These are phyloP conservation scores for Sclerodermus sp. DNA, from an alignment of 2,888 invertebrate species.

Conservation along the genomic window DNA sequence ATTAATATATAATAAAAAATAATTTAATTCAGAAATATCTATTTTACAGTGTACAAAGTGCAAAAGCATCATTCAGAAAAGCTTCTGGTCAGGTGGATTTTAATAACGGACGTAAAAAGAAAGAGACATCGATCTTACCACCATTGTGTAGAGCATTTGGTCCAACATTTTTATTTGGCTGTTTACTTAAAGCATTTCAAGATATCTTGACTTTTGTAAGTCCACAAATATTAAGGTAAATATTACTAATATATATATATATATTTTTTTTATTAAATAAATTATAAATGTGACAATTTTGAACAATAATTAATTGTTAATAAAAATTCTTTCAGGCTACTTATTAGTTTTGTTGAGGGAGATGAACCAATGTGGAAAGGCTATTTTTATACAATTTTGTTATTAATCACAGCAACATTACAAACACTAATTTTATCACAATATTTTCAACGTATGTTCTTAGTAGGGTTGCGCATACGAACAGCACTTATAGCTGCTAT, in stretches of 20 bases:
- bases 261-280: background rate
- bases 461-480: constrained; percentile 86
- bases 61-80: constrained; percentile 70
- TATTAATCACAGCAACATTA: constrained; percentile 74
- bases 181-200: constrained; percentile 78
- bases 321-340: constrained; percentile 67
- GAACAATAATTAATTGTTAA: constrained; percentile 13
- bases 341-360: constrained; percentile 70
- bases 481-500: constrained; percentile 88
- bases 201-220: constrained; percentile 86
- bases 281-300: background rate
- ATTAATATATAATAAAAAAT: constrained; percentile 24
- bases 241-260: constrained; percentile 12
- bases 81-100: constrained; percentile 75
- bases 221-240: constrained; percentile 85
- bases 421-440: constrained; percentile 87
- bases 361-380: constrained; percentile 81
- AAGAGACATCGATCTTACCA: constrained; percentile 80
- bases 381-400: constrained; percentile 74
- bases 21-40: background rate
- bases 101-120: constrained; percentile 67
- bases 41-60: constrained; percentile 47
- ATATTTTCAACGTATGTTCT: constrained; percentile 89
- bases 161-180: constrained; percentile 82
- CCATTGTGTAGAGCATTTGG: constrained; percentile 87